Conservation (phyloP, 2,888 invertebrate species). For the Diplolepis rosae region DNA sequence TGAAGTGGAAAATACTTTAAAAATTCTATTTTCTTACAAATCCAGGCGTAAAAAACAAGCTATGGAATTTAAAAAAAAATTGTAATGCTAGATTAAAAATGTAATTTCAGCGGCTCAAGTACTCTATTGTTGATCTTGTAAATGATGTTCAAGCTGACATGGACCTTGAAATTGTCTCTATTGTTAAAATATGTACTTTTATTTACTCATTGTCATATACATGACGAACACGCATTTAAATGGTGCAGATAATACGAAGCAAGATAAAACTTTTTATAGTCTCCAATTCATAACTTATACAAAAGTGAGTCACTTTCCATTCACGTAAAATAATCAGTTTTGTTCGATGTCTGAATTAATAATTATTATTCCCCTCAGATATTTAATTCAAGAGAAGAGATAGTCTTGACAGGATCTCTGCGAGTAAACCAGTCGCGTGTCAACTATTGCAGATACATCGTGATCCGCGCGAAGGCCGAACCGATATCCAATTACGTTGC, state of each 20-base stretch:
- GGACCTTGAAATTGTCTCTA: background rate
- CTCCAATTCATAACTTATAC: background rate
- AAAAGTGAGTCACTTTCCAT: background rate
- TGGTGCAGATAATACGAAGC: background rate
- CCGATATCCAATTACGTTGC: conserved; percentile 45
- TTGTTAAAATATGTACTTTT: background rate
- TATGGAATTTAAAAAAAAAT: too few species aligned
- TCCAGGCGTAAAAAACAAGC: too few species aligned
- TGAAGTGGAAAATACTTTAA: too few species aligned
- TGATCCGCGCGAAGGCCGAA: conserved; percentile 44
- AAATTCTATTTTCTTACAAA: too few species aligned
- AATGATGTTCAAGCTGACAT: background rate
- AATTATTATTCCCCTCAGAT: background rate
- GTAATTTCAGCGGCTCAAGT: too few species aligned
- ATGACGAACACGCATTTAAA: conserved; percentile 1
- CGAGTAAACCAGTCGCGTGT: conserved; percentile 26
- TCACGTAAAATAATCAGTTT: background rate
- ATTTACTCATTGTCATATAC: conserved; percentile 3
- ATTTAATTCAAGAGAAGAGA: background rate
- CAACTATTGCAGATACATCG: conserved; percentile 33
- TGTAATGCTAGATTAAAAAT: too few species aligned
- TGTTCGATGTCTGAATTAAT: background rate
- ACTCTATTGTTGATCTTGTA: background rate
- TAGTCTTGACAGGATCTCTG: background rate
- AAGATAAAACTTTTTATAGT: conserved; percentile 1